Evolutionary conservation across 2,113 vertebrate genomes (phyloP).

Genomic region (Podilymbus podiceps): DNA sequence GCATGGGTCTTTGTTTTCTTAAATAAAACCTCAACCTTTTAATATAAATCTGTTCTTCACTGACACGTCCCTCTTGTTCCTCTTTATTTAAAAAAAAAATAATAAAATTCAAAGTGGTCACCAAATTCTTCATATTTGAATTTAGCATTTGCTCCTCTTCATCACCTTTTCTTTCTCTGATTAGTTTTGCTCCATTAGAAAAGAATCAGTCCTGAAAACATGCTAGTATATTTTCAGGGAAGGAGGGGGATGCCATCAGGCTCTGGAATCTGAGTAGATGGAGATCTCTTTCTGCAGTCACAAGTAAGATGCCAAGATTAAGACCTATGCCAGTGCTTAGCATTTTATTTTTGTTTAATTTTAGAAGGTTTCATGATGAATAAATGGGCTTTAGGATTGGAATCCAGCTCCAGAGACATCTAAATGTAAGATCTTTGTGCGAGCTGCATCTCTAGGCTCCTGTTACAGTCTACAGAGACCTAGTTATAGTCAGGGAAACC

Average conservation of each 20-base stretch:
- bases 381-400: background rate
- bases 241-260: fast-evolving
- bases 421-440: background rate
- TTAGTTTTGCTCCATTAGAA: background rate
- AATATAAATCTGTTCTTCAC: background rate
- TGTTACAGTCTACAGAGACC: background rate
- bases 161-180: background rate
- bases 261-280: background rate
- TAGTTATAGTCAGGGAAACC: background rate
- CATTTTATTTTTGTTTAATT: background rate
- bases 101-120: background rate
- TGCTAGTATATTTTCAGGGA: background rate
- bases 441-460: background rate
- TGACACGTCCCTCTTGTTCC: background rate
- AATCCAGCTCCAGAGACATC: background rate
- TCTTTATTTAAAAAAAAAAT: background rate
- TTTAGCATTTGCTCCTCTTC: background rate
- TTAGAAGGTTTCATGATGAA: background rate
- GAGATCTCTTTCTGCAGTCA: background rate
- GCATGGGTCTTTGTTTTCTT: background rate
- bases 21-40: background rate
- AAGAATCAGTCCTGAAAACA: background rate
- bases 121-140: background rate
- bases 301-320: background rate
- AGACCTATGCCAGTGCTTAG: background rate